Conservation (phyloP, 1,140 invertebrate species). For the Lasioglossum albipes region DNA sequence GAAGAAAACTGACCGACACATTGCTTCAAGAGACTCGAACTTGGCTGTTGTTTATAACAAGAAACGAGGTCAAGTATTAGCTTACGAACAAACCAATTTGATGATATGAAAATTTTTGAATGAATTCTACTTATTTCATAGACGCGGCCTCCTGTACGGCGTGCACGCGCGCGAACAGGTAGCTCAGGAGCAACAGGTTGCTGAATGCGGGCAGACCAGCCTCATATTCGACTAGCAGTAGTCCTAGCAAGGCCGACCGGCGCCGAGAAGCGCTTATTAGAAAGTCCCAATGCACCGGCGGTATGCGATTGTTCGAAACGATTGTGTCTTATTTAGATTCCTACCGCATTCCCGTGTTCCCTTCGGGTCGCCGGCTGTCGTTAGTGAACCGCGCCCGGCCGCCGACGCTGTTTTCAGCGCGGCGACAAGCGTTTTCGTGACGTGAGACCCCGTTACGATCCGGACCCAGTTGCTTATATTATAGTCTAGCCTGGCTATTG, state of each 20-base stretch:
- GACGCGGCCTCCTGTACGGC: no score
- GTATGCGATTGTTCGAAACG: conserved; percentile 66
- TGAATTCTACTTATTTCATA: no score
- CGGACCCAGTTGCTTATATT: neutral
- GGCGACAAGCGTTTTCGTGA: conserved; percentile 22
- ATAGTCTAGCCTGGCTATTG: neutral
- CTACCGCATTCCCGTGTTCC: conserved; percentile 51
- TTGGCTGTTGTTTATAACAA: no score
- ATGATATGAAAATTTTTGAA: no score
- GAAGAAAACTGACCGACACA: no score
- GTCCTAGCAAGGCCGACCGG: conserved; percentile 63
- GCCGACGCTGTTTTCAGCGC: neutral
- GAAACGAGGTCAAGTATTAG: no score
- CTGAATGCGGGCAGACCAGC: conserved; percentile 46
- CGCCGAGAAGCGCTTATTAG: conserved; percentile 59
- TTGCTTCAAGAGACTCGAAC: no score
- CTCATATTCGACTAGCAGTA: conserved; percentile 48
- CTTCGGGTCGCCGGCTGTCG: conserved; percentile 3
- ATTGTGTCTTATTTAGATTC: conserved; percentile 68
- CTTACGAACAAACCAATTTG: no score
- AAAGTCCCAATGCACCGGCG: conserved; percentile 55
- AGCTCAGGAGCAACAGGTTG: conserved; percentile 60
- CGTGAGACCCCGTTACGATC: neutral
- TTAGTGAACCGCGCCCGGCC: conserved; percentile 19
- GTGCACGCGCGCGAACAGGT: conserved; percentile 23